Percentiles rank a stretch among this genome's conserved stretches.
These are phyloP conservation scores for Equus quagga DNA, from an alignment of 2,113 vertebrate species.

Conservation along the genomic window DNA sequence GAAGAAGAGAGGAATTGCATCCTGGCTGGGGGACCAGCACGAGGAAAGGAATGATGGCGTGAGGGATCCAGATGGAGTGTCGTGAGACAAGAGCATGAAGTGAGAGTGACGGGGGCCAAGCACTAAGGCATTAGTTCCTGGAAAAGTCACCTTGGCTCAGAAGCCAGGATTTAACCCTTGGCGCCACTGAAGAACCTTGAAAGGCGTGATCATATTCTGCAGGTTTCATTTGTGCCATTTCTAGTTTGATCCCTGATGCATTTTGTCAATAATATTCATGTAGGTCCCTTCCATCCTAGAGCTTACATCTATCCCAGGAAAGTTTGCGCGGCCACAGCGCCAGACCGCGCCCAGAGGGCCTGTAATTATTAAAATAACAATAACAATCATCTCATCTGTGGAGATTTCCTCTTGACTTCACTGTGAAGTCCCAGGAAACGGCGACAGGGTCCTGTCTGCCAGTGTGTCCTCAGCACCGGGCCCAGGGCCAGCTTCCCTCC, in stretches of 20 bases:
- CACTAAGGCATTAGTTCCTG: not conserved
- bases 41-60: not conserved
- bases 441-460: not conserved
- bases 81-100: not conserved
- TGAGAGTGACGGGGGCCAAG: not conserved
- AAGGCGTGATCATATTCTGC: not conserved
- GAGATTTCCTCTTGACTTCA: not conserved
- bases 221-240: not conserved
- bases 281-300: not conserved
- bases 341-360: too few relatives aligned
- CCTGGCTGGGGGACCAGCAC: not conserved
- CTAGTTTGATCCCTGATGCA: not conserved
- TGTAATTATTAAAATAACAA: conserved; percentile 28
- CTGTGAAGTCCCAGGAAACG: not conserved
- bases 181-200: not conserved
- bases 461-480: not conserved
- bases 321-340: not conserved
- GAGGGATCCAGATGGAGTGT: too few relatives aligned
- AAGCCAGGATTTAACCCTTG: not conserved
- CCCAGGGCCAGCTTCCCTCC: not conserved
- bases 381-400: not conserved
- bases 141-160: not conserved
- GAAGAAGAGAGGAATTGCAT: not conserved
- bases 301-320: not conserved
- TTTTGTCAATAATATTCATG: not conserved